These are phyloP conservation scores for Prorops nasuta DNA, from an alignment of 1,140 invertebrate genomes.

Conservation along the genomic window DNA sequence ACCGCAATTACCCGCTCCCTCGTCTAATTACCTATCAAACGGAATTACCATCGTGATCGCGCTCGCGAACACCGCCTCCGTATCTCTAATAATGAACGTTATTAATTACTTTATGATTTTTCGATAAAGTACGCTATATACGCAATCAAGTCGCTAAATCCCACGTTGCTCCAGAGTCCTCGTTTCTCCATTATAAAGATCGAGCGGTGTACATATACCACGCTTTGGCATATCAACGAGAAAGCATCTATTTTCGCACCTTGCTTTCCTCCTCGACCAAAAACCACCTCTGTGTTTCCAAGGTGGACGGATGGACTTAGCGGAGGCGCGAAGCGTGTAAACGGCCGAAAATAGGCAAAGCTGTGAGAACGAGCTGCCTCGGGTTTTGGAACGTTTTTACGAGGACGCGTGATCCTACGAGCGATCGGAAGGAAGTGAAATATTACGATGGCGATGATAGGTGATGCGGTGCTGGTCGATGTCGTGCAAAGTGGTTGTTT, in stretches of 20 bases:
- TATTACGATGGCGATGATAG: conserved; percentile 11
- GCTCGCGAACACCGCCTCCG: conserved; percentile 7
- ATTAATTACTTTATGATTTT: conserved; percentile 57
- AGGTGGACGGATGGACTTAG: no score
- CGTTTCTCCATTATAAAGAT: not conserved
- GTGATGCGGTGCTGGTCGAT: not conserved
- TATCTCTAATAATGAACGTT: conserved; percentile 48
- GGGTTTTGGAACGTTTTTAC: no score
- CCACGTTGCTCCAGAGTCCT: conserved; percentile 27
- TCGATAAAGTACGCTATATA: conserved; percentile 42
- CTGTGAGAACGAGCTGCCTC: not conserved
- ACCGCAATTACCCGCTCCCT: conserved; percentile 47
- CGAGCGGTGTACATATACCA: no score
- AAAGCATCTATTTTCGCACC: no score
- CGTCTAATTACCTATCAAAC: conserved; percentile 52
- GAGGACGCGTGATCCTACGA: no score
- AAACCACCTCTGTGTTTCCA: no score
- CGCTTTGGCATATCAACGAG: no score
- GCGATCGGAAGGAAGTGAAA: not conserved
- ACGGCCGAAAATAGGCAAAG: not conserved
- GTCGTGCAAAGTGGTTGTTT: conserved; percentile 4
- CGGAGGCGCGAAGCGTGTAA: not conserved
- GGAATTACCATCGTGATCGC: conserved; percentile 38
- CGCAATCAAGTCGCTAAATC: conserved; percentile 46
- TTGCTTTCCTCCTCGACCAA: no score